These are phyloP conservation scores for Botia kubotai DNA, from an alignment of 2,797 vertebrate species.

Conservation along the genomic window DNA sequence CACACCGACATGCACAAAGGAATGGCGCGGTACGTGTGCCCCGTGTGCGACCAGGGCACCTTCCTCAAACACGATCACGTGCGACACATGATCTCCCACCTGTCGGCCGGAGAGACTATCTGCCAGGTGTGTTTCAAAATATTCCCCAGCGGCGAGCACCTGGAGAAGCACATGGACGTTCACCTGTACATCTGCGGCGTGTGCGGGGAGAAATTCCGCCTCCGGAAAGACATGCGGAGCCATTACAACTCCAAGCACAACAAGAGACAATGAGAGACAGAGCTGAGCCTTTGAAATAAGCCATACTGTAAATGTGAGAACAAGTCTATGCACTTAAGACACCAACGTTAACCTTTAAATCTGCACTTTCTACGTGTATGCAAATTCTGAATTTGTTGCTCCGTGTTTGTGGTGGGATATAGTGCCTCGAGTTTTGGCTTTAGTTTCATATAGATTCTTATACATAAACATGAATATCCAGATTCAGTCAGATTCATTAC, in stretches of 20 bases:
- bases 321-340: constrained; percentile 75
- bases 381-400: constrained; percentile 61
- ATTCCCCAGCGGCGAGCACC: constrained; percentile 91
- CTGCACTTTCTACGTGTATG: constrained; percentile 75
- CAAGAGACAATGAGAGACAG: constrained; percentile 74
- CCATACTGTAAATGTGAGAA: constrained; percentile 79
- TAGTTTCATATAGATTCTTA: constrained; percentile 5
- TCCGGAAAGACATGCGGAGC: constrained; percentile 98
- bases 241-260: constrained; percentile 97
- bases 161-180: constrained; percentile 98
- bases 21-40: constrained; percentile 97
- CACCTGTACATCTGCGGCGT: constrained; percentile 98
- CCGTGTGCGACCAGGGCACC: constrained; percentile 97
- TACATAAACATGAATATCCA: not conserved
- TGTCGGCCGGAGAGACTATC: constrained; percentile 95
- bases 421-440: constrained; percentile 48
- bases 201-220: constrained; percentile 97
- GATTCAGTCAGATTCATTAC: constrained; percentile 19
- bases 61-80: constrained; percentile 99
- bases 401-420: constrained; percentile 47
- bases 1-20: constrained; percentile 99
- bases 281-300: constrained; percentile 50
- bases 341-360: constrained; percentile 71
- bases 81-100: constrained; percentile 98
- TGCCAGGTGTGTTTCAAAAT: constrained; percentile 99